Conservation (phyloP, 2,888 invertebrate genomes). For the Macrophya annulata region DNA sequence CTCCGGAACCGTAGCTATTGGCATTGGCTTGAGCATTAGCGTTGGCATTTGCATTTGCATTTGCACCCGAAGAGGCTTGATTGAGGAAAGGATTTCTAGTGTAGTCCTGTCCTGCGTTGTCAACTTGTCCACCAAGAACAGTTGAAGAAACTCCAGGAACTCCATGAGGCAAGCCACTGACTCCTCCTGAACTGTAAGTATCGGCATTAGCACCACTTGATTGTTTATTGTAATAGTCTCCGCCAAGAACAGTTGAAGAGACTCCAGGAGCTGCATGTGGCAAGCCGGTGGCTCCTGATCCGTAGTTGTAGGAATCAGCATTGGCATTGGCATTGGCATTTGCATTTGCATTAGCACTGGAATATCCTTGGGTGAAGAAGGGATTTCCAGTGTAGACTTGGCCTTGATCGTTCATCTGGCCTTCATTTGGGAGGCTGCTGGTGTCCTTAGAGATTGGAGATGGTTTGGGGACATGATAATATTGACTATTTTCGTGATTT, state of each 20-base stretch:
- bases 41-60: no score
- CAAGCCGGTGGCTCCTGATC: background rate
- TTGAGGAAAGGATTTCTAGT: no score
- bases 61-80: no score
- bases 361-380: slow-evolving; percentile 44
- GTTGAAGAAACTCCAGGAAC: slow-evolving; percentile 43
- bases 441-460: no score
- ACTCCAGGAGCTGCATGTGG: slow-evolving; percentile 23
- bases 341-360: slow-evolving; percentile 56
- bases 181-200: background rate
- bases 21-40: background rate
- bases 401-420: background rate
- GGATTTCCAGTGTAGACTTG: slow-evolving; percentile 28
- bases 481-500: no score
- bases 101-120: no score
- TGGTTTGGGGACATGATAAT: no score
- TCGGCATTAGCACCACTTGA: slow-evolving; percentile 42
- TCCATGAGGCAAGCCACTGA: background rate
- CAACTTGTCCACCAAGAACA: slow-evolving; percentile 8
- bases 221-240: background rate
- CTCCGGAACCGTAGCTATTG: background rate
- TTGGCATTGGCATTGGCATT: slow-evolving; percentile 59
- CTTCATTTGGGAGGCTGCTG: no score
- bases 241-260: slow-evolving; percentile 33
- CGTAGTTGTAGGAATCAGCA: slow-evolving; percentile 18